A percentile compares a stretch with the other conserved stretches of the same genome.
Conservation (phyloP, 2,888 invertebrate species). For the Brenthis hecate region DNA sequence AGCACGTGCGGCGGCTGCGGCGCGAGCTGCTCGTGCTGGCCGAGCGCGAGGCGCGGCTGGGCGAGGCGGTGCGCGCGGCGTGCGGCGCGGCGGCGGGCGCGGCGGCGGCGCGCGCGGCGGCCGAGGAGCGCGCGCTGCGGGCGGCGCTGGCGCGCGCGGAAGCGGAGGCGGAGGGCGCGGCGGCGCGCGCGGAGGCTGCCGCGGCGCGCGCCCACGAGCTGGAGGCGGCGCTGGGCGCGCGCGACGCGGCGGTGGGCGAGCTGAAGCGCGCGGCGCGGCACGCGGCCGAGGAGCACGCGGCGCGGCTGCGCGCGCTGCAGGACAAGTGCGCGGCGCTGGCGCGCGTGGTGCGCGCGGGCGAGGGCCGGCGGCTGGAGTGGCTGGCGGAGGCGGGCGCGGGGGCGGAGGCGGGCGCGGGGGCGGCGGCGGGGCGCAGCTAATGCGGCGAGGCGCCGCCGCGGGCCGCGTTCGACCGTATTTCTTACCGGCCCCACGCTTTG, state of each 20-base stretch:
- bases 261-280: conserved; percentile 73
- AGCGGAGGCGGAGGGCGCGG: conserved; percentile 42
- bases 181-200: conserved; percentile 62
- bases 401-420: conserved; percentile 57
- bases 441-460: background rate
- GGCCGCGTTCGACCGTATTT: background rate
- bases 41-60: conserved; percentile 66
- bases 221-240: conserved; percentile 65
- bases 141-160: conserved; percentile 48
- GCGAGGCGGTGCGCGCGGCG: conserved; percentile 49
- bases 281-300: conserved; percentile 83
- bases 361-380: conserved; percentile 79
- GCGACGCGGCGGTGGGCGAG: conserved; percentile 72
- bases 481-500: background rate
- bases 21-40: conserved; percentile 70
- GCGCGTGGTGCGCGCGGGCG: conserved; percentile 80
- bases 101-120: conserved; percentile 72
- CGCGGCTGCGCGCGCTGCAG: conserved; percentile 80
- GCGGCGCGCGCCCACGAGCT: conserved; percentile 57
- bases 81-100: conserved; percentile 39
- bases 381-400: conserved; percentile 57
- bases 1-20: conserved; percentile 69
- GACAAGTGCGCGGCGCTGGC: conserved; percentile 83
- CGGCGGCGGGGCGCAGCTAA: conserved; percentile 34
- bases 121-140: conserved; percentile 80